phyloP scores from a whole-genome alignment of 30 jellyfish, hydroid and myxozoan genomes.

The Hydractinia symbiolongicarpus region DNA sequence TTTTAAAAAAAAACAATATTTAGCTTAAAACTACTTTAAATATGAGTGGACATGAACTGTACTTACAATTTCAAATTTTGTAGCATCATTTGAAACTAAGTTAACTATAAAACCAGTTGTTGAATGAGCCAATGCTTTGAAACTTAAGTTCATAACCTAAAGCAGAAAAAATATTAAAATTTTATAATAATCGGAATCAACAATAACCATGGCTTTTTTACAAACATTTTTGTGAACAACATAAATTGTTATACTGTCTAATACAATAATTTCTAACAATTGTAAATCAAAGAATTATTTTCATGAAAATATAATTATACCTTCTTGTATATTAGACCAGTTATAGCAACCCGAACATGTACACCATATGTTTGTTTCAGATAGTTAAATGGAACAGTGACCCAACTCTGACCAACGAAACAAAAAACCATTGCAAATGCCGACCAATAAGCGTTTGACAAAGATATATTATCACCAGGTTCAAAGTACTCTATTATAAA shows the following conservation, averaged over 20 bases:
- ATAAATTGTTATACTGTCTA: neutral
- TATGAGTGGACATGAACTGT: too few relatives aligned
- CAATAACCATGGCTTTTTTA: neutral
- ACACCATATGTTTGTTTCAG: constrained; percentile 52
- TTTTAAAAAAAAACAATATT: too few relatives aligned
- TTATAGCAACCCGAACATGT: constrained; percentile 64
- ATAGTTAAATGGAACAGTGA: constrained; percentile 45
- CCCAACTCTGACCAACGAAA: constrained; percentile 42
- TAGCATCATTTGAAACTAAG: constrained; percentile 71
- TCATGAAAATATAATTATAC: neutral
- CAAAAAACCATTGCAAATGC: constrained; percentile 67
- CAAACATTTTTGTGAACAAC: neutral
- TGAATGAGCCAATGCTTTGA: constrained; percentile 39
- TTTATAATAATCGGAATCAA: neutral
- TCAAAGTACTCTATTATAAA: constrained; percentile 53
- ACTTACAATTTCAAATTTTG: constrained; percentile 59
- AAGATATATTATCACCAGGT: constrained; percentile 24
- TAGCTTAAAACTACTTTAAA: too few relatives aligned
- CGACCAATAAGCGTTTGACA: constrained; percentile 54
- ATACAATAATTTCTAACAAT: neutral
- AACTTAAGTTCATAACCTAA: constrained; percentile 54
- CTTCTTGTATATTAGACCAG: constrained; percentile 71
- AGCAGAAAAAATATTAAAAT: neutral
- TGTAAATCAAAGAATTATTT: neutral
- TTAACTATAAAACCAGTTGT: constrained; percentile 79